These are phyloP conservation scores for Trachemys scripta DNA, from an alignment of 2,113 vertebrate genomes.

Conservation along the genomic window DNA sequence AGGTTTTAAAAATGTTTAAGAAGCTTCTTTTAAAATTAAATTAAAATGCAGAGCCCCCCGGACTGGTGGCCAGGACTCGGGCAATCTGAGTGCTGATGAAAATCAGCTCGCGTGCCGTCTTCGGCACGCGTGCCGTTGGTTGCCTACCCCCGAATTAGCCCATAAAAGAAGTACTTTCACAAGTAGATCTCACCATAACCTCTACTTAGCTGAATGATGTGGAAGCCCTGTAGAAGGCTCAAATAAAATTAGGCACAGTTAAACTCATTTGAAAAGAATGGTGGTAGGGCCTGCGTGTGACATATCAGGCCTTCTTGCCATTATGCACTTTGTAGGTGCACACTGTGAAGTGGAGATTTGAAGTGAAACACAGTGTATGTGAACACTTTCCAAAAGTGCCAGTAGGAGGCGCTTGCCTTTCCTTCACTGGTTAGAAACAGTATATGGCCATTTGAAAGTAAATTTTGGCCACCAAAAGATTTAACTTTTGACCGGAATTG, in stretches of 20 bases:
- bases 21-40: too few relatives aligned
- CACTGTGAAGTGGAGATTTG: neutral
- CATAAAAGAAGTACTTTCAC: constrained; percentile 52
- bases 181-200: constrained; percentile 65
- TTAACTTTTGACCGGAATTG: neutral
- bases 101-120: too few relatives aligned
- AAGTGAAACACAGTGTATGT: neutral
- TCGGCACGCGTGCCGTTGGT: too few relatives aligned
- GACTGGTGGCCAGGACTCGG: too few relatives aligned
- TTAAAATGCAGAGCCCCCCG: too few relatives aligned
- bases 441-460: neutral
- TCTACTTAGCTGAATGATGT: constrained; percentile 66
- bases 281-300: neutral
- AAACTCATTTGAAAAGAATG: constrained; percentile 3
- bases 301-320: neutral
- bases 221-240: constrained; percentile 52
- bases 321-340: neutral
- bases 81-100: too few relatives aligned
- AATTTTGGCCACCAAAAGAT: neutral
- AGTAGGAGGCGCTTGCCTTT: neutral
- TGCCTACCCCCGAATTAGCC: neutral
- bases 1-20: too few relatives aligned
- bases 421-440: neutral
- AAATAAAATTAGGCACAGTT: constrained; percentile 64
- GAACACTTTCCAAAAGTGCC: neutral